Percentiles rank a stretch among this genome's conserved stretches.
Evolutionary conservation across 2,888 invertebrate genomes (phyloP).

Genomic region (Mythimna albipuncta): DNA sequence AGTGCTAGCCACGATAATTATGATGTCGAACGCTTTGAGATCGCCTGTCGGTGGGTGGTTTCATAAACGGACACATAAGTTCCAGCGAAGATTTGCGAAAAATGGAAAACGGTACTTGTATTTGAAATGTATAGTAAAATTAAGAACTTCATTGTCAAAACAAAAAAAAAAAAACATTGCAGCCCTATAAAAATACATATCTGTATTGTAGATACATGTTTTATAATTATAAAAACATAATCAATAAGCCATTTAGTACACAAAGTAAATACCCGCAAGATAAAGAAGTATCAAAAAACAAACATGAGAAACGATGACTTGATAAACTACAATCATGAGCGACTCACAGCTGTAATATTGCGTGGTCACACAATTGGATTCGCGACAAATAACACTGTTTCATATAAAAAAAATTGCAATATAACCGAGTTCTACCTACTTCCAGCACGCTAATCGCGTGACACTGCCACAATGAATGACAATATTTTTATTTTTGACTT

Average conservation of each 20-base stretch:
- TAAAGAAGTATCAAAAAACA: conserved; percentile 52
- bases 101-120: conserved; percentile 87
- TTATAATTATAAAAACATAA: conserved; percentile 12
- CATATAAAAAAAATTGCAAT: background rate
- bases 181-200: background rate
- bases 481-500: conserved; percentile 4
- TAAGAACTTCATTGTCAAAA: background rate
- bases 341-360: conserved; percentile 15
- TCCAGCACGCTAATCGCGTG: background rate
- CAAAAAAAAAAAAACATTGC: background rate
- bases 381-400: background rate
- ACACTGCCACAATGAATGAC: conserved; percentile 9
- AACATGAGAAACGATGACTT: conserved; percentile 38
- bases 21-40: conserved; percentile 85
- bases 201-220: background rate
- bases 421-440: background rate
- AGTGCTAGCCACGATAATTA: conserved; percentile 75
- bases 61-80: conserved; percentile 82
- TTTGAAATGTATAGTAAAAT: conserved; percentile 23
- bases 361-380: conserved; percentile 22
- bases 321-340: conserved; percentile 17
- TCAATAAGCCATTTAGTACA: conserved; percentile 42
- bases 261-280: conserved; percentile 51
- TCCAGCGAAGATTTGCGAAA: conserved; percentile 82
- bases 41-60: conserved; percentile 86